phyloP scores from a whole-genome alignment of 2,888 invertebrate species.

The Amiota mariae region DNA sequence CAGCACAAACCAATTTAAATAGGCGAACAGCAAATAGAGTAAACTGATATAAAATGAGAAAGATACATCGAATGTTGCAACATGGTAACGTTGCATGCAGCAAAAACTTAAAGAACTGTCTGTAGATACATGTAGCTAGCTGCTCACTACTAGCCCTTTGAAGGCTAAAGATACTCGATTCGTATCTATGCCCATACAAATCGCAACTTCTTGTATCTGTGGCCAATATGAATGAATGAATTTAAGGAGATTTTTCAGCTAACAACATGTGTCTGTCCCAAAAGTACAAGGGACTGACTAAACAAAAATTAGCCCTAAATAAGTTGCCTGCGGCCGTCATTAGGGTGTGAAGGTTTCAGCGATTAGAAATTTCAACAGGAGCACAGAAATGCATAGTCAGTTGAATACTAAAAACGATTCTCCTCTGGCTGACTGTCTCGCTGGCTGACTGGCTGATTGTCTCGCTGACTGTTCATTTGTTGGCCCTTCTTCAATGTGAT shows the following conservation, averaged over 20 bases:
- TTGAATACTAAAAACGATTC: constrained; percentile 12
- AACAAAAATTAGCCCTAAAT: constrained; percentile 35
- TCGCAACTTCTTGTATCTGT: not conserved
- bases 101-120: not conserved
- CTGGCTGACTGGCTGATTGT: not conserved
- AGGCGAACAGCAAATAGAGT: constrained; percentile 53
- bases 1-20: constrained; percentile 64
- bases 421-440: too few relatives aligned
- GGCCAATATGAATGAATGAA: not conserved
- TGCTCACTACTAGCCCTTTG: not conserved
- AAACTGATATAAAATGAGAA: not conserved
- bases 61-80: constrained; percentile 51
- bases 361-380: constrained; percentile 72
- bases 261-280: constrained; percentile 21
- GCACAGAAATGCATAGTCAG: constrained; percentile 62
- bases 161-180: too few relatives aligned
- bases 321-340: constrained; percentile 56
- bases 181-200: too few relatives aligned
- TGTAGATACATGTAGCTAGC: not conserved
- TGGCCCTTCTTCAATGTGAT: constrained; percentile 15
- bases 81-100: constrained; percentile 48
- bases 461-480: constrained; percentile 38
- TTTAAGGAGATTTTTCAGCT: constrained; percentile 43
- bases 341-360: constrained; percentile 72
- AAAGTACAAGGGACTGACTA: constrained; percentile 1